Evolutionary conservation across 1,140 invertebrate genomes (phyloP), one percentile per base, ranked within the genome.

Genomic region (Drosophila kanapiae): DNA sequence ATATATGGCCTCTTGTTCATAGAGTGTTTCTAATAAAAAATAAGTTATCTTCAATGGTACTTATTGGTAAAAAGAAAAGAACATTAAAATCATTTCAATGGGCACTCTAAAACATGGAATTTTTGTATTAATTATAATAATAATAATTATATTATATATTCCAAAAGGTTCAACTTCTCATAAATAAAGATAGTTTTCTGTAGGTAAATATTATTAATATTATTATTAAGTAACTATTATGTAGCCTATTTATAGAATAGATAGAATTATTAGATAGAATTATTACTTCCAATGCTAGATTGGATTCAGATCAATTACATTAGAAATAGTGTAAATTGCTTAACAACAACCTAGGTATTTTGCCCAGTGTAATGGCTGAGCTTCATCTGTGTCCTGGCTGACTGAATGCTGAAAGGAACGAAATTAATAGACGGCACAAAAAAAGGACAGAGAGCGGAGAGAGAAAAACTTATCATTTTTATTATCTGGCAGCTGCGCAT

Each of bases 401-500:
- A 75, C 57, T 75, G 71, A 72, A 72, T 75, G 54, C 57, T 61
- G 42, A 78, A 77, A 61, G 53, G 40, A 82, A 82, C 68, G 40
- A 82, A 78, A 82, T 82, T 82, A 82, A 82, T 70, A 62, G 64
- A 78, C 47, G 40, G 60, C 60, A 58, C 65, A 23, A 58, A 68
- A 56, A 64, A 37, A 38, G 38, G 33, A 62, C 9, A 37, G 23
- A 40, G 10, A n/a, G 14, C n/a, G 27, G 23, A 23, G 37, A 40
- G 70, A 67, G 53, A 70, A 77, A 83, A 84, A 80, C 82, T 83
- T 82, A 87, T 88, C 47, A 77, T 67, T 85, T 87, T 71, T 74
- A 71, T 80, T 83, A 69, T 80, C 70, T 47, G 48, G 59, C 74
- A 69, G 79, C 75, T 87, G 63, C 45, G 75, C 80, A 67, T 71